A percentile compares a stretch with the other conserved stretches of the same genome.
phyloP scores from a whole-genome alignment of 2,113 vertebrate species.

The Theropithecus gelada region DNA sequence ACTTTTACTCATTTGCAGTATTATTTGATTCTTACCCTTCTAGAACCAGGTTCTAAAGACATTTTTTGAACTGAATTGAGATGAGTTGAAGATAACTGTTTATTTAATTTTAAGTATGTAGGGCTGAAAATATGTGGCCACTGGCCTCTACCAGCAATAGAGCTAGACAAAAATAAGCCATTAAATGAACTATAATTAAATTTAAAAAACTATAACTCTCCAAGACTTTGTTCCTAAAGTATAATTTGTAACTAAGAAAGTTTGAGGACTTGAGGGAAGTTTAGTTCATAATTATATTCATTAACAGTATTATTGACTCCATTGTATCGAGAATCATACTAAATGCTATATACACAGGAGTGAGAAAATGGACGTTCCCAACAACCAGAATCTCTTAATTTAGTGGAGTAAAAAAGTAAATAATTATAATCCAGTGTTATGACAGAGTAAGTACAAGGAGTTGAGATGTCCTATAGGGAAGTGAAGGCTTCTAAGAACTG shows the following conservation, averaged over 20 bases:
- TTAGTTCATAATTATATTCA: not conserved
- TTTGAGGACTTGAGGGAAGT: not conserved
- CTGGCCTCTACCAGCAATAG: not conserved
- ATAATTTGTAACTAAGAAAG: not conserved
- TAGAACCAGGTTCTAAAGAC: not conserved
- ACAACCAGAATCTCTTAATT: not conserved
- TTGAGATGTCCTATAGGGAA: not conserved
- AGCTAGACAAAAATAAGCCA: not conserved
- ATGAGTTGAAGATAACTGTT: not conserved
- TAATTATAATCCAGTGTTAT: not conserved
- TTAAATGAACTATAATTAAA: not conserved
- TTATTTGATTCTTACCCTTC: not conserved
- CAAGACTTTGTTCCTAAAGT: not conserved
- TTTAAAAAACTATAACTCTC: not conserved
- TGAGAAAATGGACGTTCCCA: not conserved
- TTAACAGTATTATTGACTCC: not conserved
- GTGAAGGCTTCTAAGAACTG: not conserved
- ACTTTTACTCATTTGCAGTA: not conserved
- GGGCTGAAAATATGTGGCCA: not conserved
- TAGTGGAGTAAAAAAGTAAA: not conserved
- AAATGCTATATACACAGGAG: not conserved
- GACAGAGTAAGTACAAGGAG: not conserved
- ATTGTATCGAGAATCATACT: not conserved
- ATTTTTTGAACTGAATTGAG: not conserved
- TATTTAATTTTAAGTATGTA: not conserved